phyloP scores from a whole-genome alignment of 2,888 invertebrate species.

The Cephus sareptanus region DNA sequence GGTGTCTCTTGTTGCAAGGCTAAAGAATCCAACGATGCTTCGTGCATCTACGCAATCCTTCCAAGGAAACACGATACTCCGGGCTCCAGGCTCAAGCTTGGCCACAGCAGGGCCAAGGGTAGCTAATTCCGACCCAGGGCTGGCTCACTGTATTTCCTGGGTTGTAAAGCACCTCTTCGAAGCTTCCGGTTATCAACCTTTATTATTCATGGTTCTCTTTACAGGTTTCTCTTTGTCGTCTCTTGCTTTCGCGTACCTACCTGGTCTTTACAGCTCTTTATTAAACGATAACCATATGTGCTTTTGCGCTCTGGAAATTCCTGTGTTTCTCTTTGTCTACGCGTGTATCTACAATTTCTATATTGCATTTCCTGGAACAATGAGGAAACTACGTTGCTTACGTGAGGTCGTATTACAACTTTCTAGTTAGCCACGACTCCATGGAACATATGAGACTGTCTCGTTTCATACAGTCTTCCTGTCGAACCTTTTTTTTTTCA shows the following conservation, averaged over 20 bases:
- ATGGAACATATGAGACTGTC: neutral
- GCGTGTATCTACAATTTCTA: too few relatives aligned
- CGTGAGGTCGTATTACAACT: neutral
- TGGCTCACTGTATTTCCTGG: too few relatives aligned
- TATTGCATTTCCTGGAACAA: too few relatives aligned
- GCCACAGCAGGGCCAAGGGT: too few relatives aligned
- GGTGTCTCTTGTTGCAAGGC: neutral
- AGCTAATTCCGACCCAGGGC: too few relatives aligned
- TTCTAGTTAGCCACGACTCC: neutral
- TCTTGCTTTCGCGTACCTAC: neutral
- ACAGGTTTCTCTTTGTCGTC: neutral
- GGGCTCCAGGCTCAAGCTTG: too few relatives aligned
- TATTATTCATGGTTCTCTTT: neutral
- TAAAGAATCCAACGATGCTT: neutral
- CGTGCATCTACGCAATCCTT: constrained; percentile 14
- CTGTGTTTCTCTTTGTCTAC: too few relatives aligned
- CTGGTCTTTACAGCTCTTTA: neutral
- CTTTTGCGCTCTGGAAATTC: neutral
- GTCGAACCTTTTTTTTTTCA: neutral
- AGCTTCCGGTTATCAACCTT: neutral
- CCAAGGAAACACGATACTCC: too few relatives aligned
- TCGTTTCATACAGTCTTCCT: neutral
- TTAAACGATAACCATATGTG: neutral
- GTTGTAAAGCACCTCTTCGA: neutral
- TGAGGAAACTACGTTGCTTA: too few relatives aligned